A percentile compares a stretch with the other conserved stretches of the same genome.
Evolutionary conservation across 2,888 invertebrate species (phyloP).

Genomic region (Minunthozetes semirufus): DNA sequence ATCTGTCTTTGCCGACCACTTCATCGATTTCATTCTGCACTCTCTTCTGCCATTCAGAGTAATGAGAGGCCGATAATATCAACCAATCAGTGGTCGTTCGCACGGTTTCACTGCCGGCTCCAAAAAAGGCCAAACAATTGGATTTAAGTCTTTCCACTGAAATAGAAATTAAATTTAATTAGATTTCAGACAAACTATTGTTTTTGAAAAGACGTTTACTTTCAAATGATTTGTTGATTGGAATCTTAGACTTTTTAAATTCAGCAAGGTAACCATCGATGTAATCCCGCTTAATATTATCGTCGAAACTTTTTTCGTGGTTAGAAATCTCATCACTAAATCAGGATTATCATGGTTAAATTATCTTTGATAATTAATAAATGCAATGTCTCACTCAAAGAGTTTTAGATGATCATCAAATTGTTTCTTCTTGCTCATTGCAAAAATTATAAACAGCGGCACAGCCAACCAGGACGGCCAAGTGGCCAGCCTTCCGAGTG

Average conservation of each 20-base stretch:
- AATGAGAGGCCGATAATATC: conserved; percentile 51
- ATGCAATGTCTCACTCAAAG: no score
- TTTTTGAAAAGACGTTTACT: no score
- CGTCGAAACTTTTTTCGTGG: background rate
- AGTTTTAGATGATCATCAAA: no score
- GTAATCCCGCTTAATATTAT: background rate
- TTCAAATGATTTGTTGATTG: no score
- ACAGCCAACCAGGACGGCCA: background rate
- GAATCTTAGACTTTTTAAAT: conserved; percentile 13
- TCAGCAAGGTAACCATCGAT: conserved; percentile 38
- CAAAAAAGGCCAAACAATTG: conserved; percentile 41
- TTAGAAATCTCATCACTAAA: background rate
- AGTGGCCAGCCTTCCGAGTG: no score
- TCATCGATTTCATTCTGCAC: conserved; percentile 58
- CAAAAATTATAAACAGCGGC: no score
- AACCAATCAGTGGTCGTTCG: conserved; percentile 43
- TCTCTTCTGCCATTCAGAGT: conserved; percentile 53
- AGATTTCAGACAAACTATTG: no score
- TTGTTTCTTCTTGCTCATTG: no score
- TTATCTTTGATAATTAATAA: no score
- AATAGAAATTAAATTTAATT: no score
- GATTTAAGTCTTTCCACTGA: conserved; percentile 37
- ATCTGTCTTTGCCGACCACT: conserved; percentile 56
- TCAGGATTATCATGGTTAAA: no score
- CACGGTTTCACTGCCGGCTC: conserved; percentile 42